phyloP scores from a whole-genome alignment of 2,797 vertebrate species.

The Hyperoplus immaculatus region DNA sequence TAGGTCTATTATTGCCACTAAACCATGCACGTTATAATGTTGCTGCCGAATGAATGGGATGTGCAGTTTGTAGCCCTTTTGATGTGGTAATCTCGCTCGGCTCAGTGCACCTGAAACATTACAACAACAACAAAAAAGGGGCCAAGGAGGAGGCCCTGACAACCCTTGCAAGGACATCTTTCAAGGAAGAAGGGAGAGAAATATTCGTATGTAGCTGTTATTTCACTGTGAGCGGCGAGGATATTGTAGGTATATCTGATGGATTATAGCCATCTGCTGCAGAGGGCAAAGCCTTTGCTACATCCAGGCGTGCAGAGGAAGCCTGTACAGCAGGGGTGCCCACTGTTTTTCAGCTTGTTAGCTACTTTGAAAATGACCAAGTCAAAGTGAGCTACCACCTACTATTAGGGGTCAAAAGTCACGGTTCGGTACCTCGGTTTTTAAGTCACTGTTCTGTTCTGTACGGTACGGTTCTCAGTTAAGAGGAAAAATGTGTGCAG shows the following conservation, averaged over 20 bases:
- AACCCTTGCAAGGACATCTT: slow-evolving; percentile 54
- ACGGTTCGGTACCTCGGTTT: too few species aligned
- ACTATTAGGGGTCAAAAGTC: too few species aligned
- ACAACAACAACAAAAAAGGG: slow-evolving; percentile 50
- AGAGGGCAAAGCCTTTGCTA: slow-evolving; percentile 57
- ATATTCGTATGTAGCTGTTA: slow-evolving; percentile 68
- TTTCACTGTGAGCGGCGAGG: slow-evolving; percentile 46
- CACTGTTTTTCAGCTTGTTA: too few species aligned
- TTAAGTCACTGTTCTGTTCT: too few species aligned
- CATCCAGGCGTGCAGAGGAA: slow-evolving; percentile 36
- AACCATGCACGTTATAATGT: slow-evolving; percentile 47
- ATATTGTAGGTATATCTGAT: slow-evolving; percentile 64
- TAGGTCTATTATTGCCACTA: slow-evolving; percentile 56
- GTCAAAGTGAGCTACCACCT: too few species aligned
- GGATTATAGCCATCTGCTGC: slow-evolving; percentile 68
- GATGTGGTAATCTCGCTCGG: slow-evolving; percentile 68
- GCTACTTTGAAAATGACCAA: too few species aligned
- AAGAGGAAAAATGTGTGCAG: too few species aligned
- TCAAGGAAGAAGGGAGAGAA: slow-evolving; percentile 45
- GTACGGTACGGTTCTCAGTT: too few species aligned
- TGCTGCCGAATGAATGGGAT: slow-evolving; percentile 53
- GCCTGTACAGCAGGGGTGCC: slow-evolving; percentile 30
- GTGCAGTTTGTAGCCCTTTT: slow-evolving; percentile 54
- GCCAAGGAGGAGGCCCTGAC: slow-evolving; percentile 9
- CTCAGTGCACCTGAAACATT: slow-evolving; percentile 55